These are phyloP conservation scores for Drosophila rufa DNA, from an alignment of 1,140 invertebrate species.

Conservation along the genomic window DNA sequence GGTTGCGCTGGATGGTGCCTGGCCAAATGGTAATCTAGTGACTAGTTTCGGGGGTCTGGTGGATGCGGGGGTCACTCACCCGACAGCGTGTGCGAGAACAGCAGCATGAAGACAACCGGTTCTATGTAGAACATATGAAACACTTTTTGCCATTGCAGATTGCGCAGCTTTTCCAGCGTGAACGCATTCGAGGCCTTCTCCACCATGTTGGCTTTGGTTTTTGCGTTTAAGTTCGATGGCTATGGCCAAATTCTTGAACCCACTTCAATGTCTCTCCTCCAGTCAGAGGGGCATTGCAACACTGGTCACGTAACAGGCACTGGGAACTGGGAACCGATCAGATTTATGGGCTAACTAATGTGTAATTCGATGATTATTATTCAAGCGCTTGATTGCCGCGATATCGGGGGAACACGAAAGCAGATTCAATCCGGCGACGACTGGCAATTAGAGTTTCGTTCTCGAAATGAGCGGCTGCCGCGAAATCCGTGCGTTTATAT, in stretches of 20 bases:
- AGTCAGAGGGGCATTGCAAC: slow-evolving; percentile 28
- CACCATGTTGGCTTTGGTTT: slow-evolving; percentile 59
- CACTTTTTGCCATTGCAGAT: slow-evolving; percentile 68
- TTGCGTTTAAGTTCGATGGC: not conserved
- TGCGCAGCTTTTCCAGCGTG: slow-evolving; percentile 53
- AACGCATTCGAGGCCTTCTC: slow-evolving; percentile 58
- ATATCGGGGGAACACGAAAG: slow-evolving; percentile 31
- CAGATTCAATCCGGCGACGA: slow-evolving; percentile 18
- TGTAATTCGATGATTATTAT: slow-evolving; percentile 32
- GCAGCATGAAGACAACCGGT: slow-evolving; percentile 78
- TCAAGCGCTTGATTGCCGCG: slow-evolving; percentile 39
- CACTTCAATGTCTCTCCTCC: slow-evolving; percentile 11
- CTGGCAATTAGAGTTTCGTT: slow-evolving; percentile 56
- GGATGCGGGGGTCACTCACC: slow-evolving; percentile 56
- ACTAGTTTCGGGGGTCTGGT: not conserved
- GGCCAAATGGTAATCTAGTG: slow-evolving; percentile 11
- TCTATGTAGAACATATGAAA: slow-evolving; percentile 83
- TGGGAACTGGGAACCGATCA: slow-evolving; percentile 6
- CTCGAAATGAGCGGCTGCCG: slow-evolving; percentile 46
- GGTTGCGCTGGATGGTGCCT: slow-evolving; percentile 86
- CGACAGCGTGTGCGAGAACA: slow-evolving; percentile 78
- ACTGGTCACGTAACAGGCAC: slow-evolving; percentile 41
- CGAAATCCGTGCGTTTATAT: slow-evolving; percentile 42
- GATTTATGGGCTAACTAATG: slow-evolving; percentile 33
- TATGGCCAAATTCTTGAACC: slow-evolving; percentile 23